These are phyloP conservation scores for Tragelaphus eurycerus DNA, from an alignment of 2,797 vertebrate species.

Conservation along the genomic window DNA sequence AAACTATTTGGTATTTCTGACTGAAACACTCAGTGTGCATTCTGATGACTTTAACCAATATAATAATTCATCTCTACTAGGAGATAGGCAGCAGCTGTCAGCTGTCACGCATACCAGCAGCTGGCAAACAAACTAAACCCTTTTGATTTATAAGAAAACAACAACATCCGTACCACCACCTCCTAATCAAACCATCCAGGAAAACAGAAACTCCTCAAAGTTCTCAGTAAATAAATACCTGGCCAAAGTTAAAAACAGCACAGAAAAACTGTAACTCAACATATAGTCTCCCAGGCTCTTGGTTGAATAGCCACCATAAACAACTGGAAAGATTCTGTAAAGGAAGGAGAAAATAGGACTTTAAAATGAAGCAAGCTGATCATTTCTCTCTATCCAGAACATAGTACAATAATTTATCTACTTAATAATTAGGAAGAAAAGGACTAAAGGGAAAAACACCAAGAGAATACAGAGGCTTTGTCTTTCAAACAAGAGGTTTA, in stretches of 20 bases:
- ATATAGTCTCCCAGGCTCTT: conserved; percentile 91
- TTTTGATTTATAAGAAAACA: conserved; percentile 59
- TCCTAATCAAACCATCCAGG: neutral
- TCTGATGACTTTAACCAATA: conserved; percentile 65
- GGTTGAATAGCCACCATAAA: conserved; percentile 95
- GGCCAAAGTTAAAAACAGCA: conserved; percentile 95
- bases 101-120: conserved; percentile 56
- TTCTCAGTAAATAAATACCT: conserved; percentile 85
- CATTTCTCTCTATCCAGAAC: conserved; percentile 43
- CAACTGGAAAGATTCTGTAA: conserved; percentile 95
- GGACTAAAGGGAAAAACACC: conserved; percentile 54
- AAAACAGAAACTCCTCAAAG: conserved; percentile 5
- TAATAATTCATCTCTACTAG: conserved; percentile 58
- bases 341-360: conserved; percentile 31
- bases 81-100: conserved; percentile 65
- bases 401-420: conserved; percentile 57
- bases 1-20: conserved; percentile 45
- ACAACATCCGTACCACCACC: neutral
- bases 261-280: conserved; percentile 98
- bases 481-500: conserved; percentile 70
- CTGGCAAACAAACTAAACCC: conserved; percentile 49
- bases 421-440: conserved; percentile 59
- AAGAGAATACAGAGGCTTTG: conserved; percentile 66
- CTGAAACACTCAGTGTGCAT: conserved; percentile 42
- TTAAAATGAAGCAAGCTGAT: conserved; percentile 59